Base-by-base conservation (phyloP, 2,797 vertebrate species). In the Enteromius argenteus region DNA sequence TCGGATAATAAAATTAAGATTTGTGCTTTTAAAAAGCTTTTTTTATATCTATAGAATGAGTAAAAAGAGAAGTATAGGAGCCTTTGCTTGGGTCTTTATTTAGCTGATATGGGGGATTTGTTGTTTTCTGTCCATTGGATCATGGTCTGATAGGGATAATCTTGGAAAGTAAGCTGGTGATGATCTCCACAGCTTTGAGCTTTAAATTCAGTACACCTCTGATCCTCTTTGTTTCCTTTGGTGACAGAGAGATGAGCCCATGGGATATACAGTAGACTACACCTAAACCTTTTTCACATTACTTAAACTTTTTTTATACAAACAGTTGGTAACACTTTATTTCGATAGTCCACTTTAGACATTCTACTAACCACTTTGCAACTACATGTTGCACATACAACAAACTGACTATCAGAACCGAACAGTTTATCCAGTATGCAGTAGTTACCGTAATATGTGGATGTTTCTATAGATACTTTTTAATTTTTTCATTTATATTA, bases 1-100 rank as follows among this genome's bases (percentile, higher is more conserved):
- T 62, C 19, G 5, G 51, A 71, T 78, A 32, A 78, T 69, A 66
- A 84, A 69, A 84, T 49, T 60, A 64, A 78, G 74, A 69, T 78
- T 32, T 46, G 64, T 78, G 74, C 64, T 69, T 84, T 68, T 58
- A 46, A 60, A 69, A 84, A 76, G 35, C 35, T 68, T 64, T 37
- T 75, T 83, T 42, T 53, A 37, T 37, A 37, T 37, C 1, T 56
- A 32, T 2, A n/a, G 58, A 68, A 68, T n/a, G 15, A 46, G 46
- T 23, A 53, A 35, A 76, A 68, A 37, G 27, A 71, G 27, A 74
- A 81, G 21, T 35, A n/a, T 23, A 49, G 58, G 15, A 82, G 71
- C 32, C n/a, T 19, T 32, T 79, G 9, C 6, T 13, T 53, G 21
- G n/a, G 21, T 39, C 32, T 68, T 80, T 80, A 66, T 76, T 67